phyloP scores from a whole-genome alignment of 2,797 vertebrate genomes.

The Neostethus bicornis region DNA sequence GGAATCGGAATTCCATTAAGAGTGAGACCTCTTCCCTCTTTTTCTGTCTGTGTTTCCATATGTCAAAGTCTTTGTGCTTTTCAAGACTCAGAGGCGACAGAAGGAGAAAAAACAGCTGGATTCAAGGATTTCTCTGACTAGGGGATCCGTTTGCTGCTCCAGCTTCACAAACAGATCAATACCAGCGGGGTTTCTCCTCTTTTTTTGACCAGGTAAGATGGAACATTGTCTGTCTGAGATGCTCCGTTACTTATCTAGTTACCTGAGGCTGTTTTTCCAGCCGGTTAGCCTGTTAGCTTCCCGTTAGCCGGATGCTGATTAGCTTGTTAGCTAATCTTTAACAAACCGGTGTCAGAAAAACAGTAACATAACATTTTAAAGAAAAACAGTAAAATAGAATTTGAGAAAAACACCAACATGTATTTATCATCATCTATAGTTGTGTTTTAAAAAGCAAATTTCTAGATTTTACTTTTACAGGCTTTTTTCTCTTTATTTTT shows the following conservation, averaged over 20 bases:
- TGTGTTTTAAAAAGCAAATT: no score
- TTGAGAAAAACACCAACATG: no score
- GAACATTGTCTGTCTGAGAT: no score
- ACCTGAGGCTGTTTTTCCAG: conserved; percentile 40
- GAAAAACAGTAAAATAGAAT: no score
- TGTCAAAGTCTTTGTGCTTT: conserved; percentile 71
- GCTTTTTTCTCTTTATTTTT: no score
- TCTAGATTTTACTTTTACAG: no score
- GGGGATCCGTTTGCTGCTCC: conserved; percentile 30
- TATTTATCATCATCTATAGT: no score
- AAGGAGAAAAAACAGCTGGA: conserved; percentile 62
- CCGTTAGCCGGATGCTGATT: conserved; percentile 53
- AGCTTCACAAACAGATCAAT: background rate
- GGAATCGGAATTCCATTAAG: background rate
- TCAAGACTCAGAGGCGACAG: conserved; percentile 52
- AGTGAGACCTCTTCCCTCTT: conserved; percentile 15
- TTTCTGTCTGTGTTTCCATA: conserved; percentile 6
- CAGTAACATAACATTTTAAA: no score
- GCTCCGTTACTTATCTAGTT: conserved; percentile 11
- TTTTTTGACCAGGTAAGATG: conserved; percentile 46
- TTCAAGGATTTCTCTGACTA: conserved; percentile 26
- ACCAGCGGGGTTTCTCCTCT: conserved; percentile 12
- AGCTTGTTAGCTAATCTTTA: conserved; percentile 46
- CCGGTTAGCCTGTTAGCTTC: conserved; percentile 44
- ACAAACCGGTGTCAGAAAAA: no score